These are phyloP conservation scores for Tiphia femorata DNA, from an alignment of 2,888 invertebrate genomes.

Conservation along the genomic window DNA sequence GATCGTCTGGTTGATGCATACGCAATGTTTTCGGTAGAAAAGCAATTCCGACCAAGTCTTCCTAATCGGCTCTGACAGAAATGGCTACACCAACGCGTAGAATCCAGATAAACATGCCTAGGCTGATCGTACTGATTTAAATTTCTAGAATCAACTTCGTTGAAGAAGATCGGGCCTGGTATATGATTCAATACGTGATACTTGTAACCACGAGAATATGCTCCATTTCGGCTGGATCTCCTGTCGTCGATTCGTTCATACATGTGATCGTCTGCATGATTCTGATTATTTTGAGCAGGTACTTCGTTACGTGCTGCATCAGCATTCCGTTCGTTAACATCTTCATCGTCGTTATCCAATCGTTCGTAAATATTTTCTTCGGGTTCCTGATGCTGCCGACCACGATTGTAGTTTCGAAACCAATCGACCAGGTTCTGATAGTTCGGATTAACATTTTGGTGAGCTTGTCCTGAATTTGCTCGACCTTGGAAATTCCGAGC, in stretches of 20 bases:
- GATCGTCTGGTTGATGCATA: slow-evolving; percentile 54
- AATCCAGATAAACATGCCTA: slow-evolving; percentile 50
- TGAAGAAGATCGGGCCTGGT: slow-evolving; percentile 44
- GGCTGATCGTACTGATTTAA: slow-evolving; percentile 51
- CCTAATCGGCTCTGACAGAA: slow-evolving; percentile 54
- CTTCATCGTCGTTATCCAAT: slow-evolving; percentile 66
- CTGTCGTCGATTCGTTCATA: slow-evolving; percentile 62
- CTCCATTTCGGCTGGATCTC: slow-evolving; percentile 44
- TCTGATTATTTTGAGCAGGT: slow-evolving; percentile 38
- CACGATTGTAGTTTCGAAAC: slow-evolving; percentile 50
- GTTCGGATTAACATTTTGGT: slow-evolving; percentile 58
- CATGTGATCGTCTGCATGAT: slow-evolving; percentile 50
- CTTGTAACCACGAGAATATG: slow-evolving; percentile 38
- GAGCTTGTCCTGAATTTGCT: slow-evolving; percentile 33
- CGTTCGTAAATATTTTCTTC: slow-evolving; percentile 68
- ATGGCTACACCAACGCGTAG: slow-evolving; percentile 48
- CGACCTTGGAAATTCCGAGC: slow-evolving; percentile 45
- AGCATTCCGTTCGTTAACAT: slow-evolving; percentile 69
- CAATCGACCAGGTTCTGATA: slow-evolving; percentile 62
- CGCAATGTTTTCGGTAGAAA: slow-evolving; percentile 64
- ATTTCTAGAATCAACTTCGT: slow-evolving; percentile 46
- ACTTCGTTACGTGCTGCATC: slow-evolving; percentile 46
- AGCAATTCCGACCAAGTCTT: slow-evolving; percentile 61
- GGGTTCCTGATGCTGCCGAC: slow-evolving; percentile 63
- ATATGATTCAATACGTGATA: slow-evolving; percentile 43